Base-by-base conservation (phyloP, 2,797 vertebrate genomes). In the Liasis olivaceus region DNA sequence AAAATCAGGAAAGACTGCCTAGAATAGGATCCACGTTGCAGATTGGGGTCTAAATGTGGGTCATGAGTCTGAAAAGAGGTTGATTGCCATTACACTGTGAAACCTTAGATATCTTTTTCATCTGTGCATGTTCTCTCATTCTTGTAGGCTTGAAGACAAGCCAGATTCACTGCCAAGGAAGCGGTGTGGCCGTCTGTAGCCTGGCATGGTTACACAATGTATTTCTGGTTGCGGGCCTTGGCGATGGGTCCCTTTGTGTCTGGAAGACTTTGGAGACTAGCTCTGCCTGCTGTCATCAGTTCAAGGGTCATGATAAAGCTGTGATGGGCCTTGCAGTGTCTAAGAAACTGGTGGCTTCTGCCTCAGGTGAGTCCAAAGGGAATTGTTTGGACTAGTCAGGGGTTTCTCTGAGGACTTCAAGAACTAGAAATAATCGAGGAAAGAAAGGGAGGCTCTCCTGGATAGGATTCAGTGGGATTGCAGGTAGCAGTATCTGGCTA, bases 241-340 rank as follows among this genome's bases (percentile, higher is more conserved):
- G 97, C 15, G 98, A 99, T 86, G 97, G 96, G n/a, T 90, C 62
- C 20, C 92, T 99, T 91, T 97, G 96, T 26, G 91, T 98, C 89
- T 99, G 98, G 98, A 95, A 72, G 85, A 96, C 91, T 31, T 94
- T 89, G 69, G 59, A 64, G 28, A 59, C 85, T 31, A 62, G 42
- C 4, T 95, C 98, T 93, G 58, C 87, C 11, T 93, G 94, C 51
- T 89, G 92, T 14, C 97, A 96, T 89, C 17, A 93, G 42, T 97
- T 98, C 42, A 93, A 91, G 14, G 92, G 13, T 9, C 97, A 98
- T 28, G 81, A 91, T 11, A 98, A 96, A 3, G 31, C 96, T 24
- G 91, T 99, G 88, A 96, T 97, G 60, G 98, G 98, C 4, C 92
- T 99, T 51, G 98, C 97, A 1, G 96, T 97, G n/a, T 99, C 97